These are phyloP conservation scores for Mormyrops attenuatus DNA, from an alignment of 2,797 vertebrate genomes.

Conservation along the genomic window DNA sequence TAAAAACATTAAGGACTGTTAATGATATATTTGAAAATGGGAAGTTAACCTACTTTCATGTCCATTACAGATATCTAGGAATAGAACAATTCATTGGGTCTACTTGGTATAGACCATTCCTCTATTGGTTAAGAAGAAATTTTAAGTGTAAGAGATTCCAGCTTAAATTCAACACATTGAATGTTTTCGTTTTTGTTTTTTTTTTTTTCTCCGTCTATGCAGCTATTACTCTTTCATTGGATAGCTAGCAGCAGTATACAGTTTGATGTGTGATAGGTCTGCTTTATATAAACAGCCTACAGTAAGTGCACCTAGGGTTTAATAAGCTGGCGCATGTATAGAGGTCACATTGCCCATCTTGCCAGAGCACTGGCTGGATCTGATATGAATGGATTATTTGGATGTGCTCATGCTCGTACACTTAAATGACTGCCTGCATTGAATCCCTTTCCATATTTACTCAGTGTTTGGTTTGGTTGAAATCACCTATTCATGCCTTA, in stretches of 20 bases:
- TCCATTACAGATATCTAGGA: not conserved
- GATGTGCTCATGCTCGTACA: not conserved
- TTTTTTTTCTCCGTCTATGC: not conserved
- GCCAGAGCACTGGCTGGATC: not conserved
- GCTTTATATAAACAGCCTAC: not conserved
- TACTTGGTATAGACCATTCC: not conserved
- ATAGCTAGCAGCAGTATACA: not conserved
- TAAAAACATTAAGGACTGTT: not conserved
- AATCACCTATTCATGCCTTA: not conserved
- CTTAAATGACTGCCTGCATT: not conserved
- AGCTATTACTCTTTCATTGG: not conserved
- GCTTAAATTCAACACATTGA: not conserved
- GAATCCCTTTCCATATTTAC: not conserved
- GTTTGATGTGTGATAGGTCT: not conserved
- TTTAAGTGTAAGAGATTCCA: not conserved
- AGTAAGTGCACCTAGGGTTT: not conserved
- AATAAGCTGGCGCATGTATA: not conserved
- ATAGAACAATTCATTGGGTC: not conserved
- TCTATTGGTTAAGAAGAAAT: not conserved
- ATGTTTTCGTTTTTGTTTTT: not conserved
- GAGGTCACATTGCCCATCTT: not conserved
- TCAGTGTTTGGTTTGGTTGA: not conserved
- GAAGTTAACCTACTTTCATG: constrained; percentile 3
- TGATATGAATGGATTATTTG: constrained; percentile 13
- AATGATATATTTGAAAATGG: not conserved